Evolutionary conservation across 2,888 invertebrate genomes (phyloP).

Genomic region (Megastigmus dorsalis): DNA sequence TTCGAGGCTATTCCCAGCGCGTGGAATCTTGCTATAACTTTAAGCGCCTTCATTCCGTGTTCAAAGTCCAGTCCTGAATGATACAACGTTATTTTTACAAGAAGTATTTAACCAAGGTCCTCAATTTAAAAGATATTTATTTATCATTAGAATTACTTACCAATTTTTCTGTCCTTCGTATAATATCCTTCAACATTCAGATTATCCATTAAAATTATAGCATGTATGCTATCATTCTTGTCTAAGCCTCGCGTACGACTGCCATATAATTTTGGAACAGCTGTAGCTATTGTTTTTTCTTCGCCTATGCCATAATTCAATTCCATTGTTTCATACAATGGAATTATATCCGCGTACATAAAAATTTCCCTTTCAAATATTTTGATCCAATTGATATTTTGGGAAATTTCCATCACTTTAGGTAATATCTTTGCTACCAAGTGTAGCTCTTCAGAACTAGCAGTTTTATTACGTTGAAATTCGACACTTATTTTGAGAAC

Average conservation of each 20-base stretch:
- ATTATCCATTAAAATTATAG: constrained; percentile 79
- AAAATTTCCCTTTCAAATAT: constrained; percentile 77
- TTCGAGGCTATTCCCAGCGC: constrained; percentile 78
- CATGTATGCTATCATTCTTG: too few relatives aligned
- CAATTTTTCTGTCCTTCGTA: constrained; percentile 75
- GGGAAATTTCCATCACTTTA: neutral
- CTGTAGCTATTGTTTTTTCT: constrained; percentile 70
- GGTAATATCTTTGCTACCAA: constrained; percentile 77
- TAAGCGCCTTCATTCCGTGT: constrained; percentile 74
- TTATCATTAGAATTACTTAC: constrained; percentile 58
- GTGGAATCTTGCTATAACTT: constrained; percentile 77
- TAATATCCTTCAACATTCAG: constrained; percentile 76
- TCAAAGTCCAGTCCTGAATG: constrained; percentile 74
- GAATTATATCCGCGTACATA: constrained; percentile 76
- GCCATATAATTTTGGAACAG: constrained; percentile 78
- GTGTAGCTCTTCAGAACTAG: neutral
- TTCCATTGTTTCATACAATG: constrained; percentile 76
- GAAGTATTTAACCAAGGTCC: neutral
- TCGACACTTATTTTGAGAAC: neutral
- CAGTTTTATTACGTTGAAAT: constrained; percentile 6
- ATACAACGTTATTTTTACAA: too few relatives aligned
- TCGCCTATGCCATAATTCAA: constrained; percentile 74
- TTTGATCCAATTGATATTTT: constrained; percentile 18
- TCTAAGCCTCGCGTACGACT: constrained; percentile 77
- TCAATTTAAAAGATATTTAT: neutral